Base-by-base conservation (phyloP, 2,113 vertebrate genomes). In the Grantiella picta region DNA sequence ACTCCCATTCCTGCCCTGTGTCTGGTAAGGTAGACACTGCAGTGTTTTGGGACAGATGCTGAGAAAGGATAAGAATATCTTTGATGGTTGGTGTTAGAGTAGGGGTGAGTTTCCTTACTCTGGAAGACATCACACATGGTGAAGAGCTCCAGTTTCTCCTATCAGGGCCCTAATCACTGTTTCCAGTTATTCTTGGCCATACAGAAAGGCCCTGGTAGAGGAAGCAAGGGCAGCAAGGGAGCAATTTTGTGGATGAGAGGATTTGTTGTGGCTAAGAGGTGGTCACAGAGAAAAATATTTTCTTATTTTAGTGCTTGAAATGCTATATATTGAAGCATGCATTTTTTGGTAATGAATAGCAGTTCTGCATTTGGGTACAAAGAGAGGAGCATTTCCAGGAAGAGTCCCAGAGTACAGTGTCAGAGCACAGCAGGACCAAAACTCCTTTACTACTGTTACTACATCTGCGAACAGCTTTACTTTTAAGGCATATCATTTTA, bases 261-360 rank as follows among this genome's bases (percentile, higher is more conserved):
- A 53, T 91, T 96, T 91, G n/a, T 84, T 94, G 70, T 87, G 93
- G 54, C 79, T 91, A 31, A 77, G 73, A 89, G 31, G 44, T 75
- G 31, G 56, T 72, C 84, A 70, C 38, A 78, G 69, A 91, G 80
- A 71, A 85, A 82, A 82, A 65, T 44, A 27, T 82, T 90, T 91
- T 91, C 54, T 29, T 72, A 47, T 85, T 90, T 91, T 95, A 87
- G 82, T 90, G 31, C 80, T 95, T 82, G 65, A 94, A 94, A 85
- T 76, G 22, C 17, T 59, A 86, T 84, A 54, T 19, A 35, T 95
- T 89, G 87, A 87, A 69, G 73, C 45, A 61, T 80, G 57, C n/a
- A 22, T 82, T 88, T 87, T 77, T 89, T 57, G 63, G 19, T 95
- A 88, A 92, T 90, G 90, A 91, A 80, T 85, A 91, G 65, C 77